Evolutionary conservation across 2,113 vertebrate genomes (phyloP).

Genomic region (Protomyctophum bolini): DNA sequence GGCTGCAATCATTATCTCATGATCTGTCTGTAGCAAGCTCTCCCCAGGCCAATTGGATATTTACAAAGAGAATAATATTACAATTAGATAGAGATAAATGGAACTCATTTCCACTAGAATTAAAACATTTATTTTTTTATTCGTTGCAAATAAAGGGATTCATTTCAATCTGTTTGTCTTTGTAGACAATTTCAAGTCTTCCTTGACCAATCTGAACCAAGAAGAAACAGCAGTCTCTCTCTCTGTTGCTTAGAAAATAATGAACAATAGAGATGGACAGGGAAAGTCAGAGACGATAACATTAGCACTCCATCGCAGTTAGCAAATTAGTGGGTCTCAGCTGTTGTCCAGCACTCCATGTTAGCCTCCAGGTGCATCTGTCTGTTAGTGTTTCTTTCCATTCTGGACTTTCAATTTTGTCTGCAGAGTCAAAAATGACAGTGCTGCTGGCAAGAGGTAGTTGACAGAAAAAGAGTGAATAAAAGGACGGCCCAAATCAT

Average conservation of each 20-base stretch:
- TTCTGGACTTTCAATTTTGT: conserved; percentile 59
- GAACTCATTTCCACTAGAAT: conserved; percentile 63
- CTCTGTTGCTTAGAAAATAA: conserved; percentile 34
- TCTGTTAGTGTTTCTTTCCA: conserved; percentile 56
- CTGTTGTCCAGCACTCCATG: conserved; percentile 56
- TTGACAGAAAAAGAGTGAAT: conserved; percentile 61
- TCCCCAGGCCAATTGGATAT: conserved; percentile 49
- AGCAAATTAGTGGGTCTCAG: conserved; percentile 70
- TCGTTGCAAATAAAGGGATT: conserved; percentile 37
- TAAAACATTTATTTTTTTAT: conserved; percentile 54
- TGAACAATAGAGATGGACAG: conserved; percentile 36
- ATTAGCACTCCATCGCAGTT: conserved; percentile 53
- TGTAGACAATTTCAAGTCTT: conserved; percentile 34
- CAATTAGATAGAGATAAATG: conserved; percentile 60
- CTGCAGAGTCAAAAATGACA: conserved; percentile 68
- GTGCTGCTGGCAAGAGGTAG: conserved; percentile 58
- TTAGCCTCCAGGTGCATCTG: conserved; percentile 66
- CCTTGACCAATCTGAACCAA: conserved; percentile 33
- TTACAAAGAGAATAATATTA: conserved; percentile 67
- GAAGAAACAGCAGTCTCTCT: conserved; percentile 20
- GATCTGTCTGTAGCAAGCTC: conserved; percentile 57
- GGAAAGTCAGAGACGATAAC: conserved; percentile 10
- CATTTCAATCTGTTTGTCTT: conserved; percentile 61
- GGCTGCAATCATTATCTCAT: conserved; percentile 63
- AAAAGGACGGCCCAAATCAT: conserved; percentile 51